Conservation (phyloP, 2,113 vertebrate genomes). For the cattle (Bos taurus) region ARS-UCD2.0 NC_037356.1:17064501-17065000, state of each 20-base stretch:
- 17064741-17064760: neutral
- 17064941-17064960: neutral
- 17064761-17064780: neutral
- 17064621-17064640: constrained; percentile 19
- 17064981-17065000: neutral
- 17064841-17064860: neutral
- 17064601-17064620: constrained; percentile 63
- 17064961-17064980: neutral
- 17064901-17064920: constrained; percentile 1
- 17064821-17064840: neutral
- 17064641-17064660: constrained; percentile 43
- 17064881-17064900: neutral
- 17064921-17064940: neutral
- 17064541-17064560: neutral
- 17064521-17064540: constrained; percentile 37
- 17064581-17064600: constrained; percentile 51
- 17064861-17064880: neutral
- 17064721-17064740: constrained; percentile 44
- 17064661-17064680: constrained; percentile 66
- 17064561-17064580: neutral
- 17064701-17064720: constrained; percentile 17
- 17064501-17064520: neutral
- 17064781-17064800: neutral
- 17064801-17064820: neutral
- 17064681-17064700: constrained; percentile 9